Percentiles rank a stretch among this genome's conserved stretches.
Evolutionary conservation across 2,797 vertebrate species (phyloP).

Genomic region (Pogoniulus pusillus): DNA sequence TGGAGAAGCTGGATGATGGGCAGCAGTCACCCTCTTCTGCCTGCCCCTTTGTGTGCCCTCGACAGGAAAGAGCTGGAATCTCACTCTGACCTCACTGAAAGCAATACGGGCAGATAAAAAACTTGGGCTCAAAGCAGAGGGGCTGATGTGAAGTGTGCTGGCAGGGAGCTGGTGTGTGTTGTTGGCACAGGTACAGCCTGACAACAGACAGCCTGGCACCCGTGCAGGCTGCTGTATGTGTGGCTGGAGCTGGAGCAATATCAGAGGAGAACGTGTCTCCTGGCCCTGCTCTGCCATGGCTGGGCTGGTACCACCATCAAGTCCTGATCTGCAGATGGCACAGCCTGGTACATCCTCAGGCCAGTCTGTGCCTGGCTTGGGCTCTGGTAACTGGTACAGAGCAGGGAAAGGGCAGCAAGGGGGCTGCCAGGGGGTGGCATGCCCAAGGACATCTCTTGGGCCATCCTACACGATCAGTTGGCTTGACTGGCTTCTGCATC

Average conservation of each 20-base stretch:
- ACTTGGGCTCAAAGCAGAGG: not conserved
- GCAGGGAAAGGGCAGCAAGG: not conserved
- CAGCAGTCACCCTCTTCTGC: not conserved
- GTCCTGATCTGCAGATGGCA: not conserved
- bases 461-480: not conserved
- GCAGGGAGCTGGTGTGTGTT: not conserved
- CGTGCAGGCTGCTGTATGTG: rapidly evolving
- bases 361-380: rapidly evolving
- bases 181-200: not conserved
- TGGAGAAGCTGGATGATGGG: not conserved
- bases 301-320: rapidly evolving
- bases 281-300: rapidly evolving
- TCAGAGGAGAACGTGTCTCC: not conserved
- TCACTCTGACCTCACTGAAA: not conserved
- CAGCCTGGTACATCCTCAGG: not conserved
- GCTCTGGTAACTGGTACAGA: not conserved
- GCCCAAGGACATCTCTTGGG: not conserved
- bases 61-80: not conserved
- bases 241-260: not conserved
- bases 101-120: not conserved
- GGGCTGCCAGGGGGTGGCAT: rapidly evolving
- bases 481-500: rapidly evolving
- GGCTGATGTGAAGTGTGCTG: not conserved
- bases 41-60: rapidly evolving
- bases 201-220: not conserved